Base-by-base conservation (phyloP, 2,113 vertebrate genomes). In the Centropus bengalensis region DNA sequence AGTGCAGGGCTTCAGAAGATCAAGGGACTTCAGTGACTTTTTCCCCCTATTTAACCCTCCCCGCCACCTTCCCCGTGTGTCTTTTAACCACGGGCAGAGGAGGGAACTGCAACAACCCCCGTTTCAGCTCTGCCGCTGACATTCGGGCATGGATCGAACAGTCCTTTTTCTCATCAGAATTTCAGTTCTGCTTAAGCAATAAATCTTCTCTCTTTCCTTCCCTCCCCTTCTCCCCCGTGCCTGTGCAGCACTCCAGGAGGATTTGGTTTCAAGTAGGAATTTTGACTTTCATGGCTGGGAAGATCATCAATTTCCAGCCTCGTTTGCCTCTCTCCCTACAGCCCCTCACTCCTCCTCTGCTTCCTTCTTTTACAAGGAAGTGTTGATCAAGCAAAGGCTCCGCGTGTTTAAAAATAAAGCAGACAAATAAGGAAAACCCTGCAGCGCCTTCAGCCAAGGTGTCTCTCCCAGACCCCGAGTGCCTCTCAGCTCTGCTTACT, bases 331-430 rank as follows among this genome's bases (percentile, higher is more conserved):
- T 90, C 60, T 92, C 63, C 47, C 59, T 69, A 36, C 47, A 83
- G 58, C 52, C 70, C 26, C 71, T 74, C n/a, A 80, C 83, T 96
- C 91, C 94, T 93, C 84, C 94, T 93, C 87, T 81, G 76, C 92
- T 95, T 96, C 93, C 93, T 96, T 94, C 89, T 92, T 97, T 94
- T 97, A 94, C 87, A 94, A 96, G 96, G 97, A 98, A 97, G 85
- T 97, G 97, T 97, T 98, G 97, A 98, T 97, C 96, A 94, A 98
- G 98, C 95, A 96, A 96, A 96, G 96, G 96, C 94, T 88, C 77
- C n/a, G 81, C 23, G 69, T 85, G 94, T 97, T 98, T 98, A 98
- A 98, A 98, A 98, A 98, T 98, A 98, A 98, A 97, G 89, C 94
- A 96, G 95, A 96, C 97, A 73, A 96, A 97, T 98, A 98, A 91